Base-by-base conservation (phyloP, 2,113 vertebrate species). In the Otocyon megalotis region DNA sequence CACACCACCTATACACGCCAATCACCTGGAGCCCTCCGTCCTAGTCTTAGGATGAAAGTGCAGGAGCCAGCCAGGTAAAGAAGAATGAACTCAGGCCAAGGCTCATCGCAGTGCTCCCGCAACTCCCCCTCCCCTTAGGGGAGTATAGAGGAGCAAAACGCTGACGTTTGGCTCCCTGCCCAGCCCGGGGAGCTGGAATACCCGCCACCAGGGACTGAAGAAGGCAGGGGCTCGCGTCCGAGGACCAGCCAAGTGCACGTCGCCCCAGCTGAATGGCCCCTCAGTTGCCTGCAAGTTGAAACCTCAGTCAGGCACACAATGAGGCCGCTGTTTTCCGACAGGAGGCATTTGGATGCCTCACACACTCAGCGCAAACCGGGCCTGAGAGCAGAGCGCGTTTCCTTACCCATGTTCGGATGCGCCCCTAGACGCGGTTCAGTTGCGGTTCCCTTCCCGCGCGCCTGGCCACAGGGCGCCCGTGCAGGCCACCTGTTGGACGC, bases 271-370 rank as follows among this genome's bases (percentile, higher is more conserved):
- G 96, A 98, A 98, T 96, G 92, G 79, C 11, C 92, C 93, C 97
- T 98, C 97, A 98, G 97, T 97, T 93, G 98, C 96, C 95, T 90
- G 94, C 72, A 90, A 97, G 97, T 97, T 97, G 97, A 97, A 98
- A 94, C 93, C 94, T 97, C 97, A 97, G 96, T 93, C 89, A 93
- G 74, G 81, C 35, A 88, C 95, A 98, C 96, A 98, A 98, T 94
- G 93, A 94, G 63, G 94, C 93, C 63, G 71, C 93, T 98, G 98
- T 98, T 96, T 95, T 35, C 94, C 3, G 11, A 95, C 93, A 83
- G 96, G 82, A 97, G 97, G 92, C 97, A 93, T 97, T 98, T 93
- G 98, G 97, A 98, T 97, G 97, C 94, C 62, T 95, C 91, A 96
- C 94, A 96, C 96, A 95, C 76, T 80, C 83, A 92, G 63, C 88